A percentile compares a stretch with the other conserved stretches of the same genome.
Evolutionary conservation across 2,797 vertebrate genomes (phyloP).

Genomic region (Squalus acanthias): DNA sequence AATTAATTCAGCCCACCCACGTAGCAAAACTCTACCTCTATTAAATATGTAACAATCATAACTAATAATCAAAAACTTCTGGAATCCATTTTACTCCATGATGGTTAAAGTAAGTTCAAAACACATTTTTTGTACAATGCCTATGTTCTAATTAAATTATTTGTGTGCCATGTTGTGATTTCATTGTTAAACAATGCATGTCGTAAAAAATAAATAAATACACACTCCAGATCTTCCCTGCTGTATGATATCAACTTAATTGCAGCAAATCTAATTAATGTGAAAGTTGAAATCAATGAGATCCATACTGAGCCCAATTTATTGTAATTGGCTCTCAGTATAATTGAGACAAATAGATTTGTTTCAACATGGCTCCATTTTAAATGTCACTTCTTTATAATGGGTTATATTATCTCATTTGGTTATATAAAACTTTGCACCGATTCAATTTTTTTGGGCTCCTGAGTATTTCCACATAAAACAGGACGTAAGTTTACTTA

Average conservation of each 20-base stretch:
- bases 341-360: neutral
- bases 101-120: neutral
- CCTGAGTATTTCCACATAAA: neutral
- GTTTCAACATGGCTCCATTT: neutral
- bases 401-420: too few relatives aligned
- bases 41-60: neutral
- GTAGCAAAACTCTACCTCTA: neutral
- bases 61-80: neutral
- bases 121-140: neutral
- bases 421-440: neutral
- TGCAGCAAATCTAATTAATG: neutral
- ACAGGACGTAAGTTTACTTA: neutral
- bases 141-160: conserved; percentile 7
- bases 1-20: neutral
- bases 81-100: neutral
- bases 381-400: too few relatives aligned
- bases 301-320: neutral
- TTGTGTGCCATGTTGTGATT: neutral
- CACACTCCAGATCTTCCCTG: neutral
- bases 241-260: neutral
- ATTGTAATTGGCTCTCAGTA: neutral
- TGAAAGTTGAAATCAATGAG: neutral
- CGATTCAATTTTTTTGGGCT: neutral
- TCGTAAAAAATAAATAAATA: neutral
- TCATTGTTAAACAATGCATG: neutral